Evolutionary conservation across 2,888 invertebrate species (phyloP).

Genomic region (Thecophora atra): DNA sequence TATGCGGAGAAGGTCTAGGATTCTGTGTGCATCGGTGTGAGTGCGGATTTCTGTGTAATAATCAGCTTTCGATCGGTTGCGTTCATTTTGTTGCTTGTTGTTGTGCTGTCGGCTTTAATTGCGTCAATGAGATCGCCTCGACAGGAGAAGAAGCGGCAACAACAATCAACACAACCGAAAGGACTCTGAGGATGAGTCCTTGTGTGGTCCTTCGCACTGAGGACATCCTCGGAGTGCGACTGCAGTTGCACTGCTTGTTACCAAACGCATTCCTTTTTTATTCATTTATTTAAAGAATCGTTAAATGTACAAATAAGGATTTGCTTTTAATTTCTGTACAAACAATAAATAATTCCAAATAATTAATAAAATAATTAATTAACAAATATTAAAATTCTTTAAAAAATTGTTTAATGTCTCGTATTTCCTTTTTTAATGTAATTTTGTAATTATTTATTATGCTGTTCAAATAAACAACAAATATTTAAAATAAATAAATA

Average conservation of each 20-base stretch:
- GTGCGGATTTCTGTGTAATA: neutral
- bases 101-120: slow-evolving; percentile 32
- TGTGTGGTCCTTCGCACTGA: slow-evolving; percentile 1
- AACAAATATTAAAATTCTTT: too few species aligned
- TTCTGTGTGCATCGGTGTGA: slow-evolving; percentile 14
- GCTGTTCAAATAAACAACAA: too few species aligned
- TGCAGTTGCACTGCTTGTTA: neutral
- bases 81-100: slow-evolving; percentile 5
- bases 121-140: slow-evolving; percentile 32
- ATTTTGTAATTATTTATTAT: too few species aligned
- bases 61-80: neutral
- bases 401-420: too few species aligned
- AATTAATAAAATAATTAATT: too few species aligned
- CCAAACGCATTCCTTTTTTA: neutral
- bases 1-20: neutral
- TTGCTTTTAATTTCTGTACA: too few species aligned
- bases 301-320: too few species aligned
- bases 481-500: too few species aligned
- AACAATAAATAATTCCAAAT: too few species aligned
- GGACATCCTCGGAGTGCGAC: neutral
- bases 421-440: too few species aligned
- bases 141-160: neutral
- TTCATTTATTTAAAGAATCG: too few species aligned
- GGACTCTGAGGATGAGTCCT: neutral
- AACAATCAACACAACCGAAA: slow-evolving; percentile 5